These are phyloP conservation scores for Serrognathus titanus DNA, from an alignment of 2,888 invertebrate genomes.

Conservation along the genomic window DNA sequence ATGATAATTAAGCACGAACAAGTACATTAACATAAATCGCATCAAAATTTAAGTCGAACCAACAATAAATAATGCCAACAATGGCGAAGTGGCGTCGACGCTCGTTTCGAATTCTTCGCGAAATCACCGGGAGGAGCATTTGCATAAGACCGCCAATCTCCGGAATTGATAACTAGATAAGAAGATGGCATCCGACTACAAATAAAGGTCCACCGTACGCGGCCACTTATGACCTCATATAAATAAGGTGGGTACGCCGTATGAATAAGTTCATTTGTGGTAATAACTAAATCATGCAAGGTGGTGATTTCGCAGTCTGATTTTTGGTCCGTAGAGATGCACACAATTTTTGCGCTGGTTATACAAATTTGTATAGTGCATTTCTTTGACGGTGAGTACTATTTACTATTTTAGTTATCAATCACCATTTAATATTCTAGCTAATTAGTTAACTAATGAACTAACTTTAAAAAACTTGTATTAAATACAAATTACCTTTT, in stretches of 20 bases:
- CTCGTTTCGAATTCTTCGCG: slow-evolving; percentile 1
- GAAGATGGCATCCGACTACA: slow-evolving; percentile 13
- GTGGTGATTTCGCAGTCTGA: not conserved
- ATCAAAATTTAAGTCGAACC: slow-evolving; percentile 12
- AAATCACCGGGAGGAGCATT: slow-evolving; percentile 5
- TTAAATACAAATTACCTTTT: not conserved
- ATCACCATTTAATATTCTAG: not conserved
- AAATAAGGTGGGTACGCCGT: slow-evolving; percentile 1
- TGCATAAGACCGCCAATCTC: slow-evolving; percentile 16
- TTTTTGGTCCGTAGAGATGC: slow-evolving; percentile 2
- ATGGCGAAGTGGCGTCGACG: not conserved
- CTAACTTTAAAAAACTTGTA: too few species aligned
- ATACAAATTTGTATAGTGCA: slow-evolving; percentile 12
- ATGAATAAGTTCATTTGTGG: slow-evolving; percentile 3
- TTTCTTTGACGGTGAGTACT: not conserved
- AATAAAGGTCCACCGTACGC: slow-evolving; percentile 7
- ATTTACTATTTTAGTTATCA: not conserved
- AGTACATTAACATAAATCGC: slow-evolving; percentile 12
- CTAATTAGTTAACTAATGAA: too few species aligned
- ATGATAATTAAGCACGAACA: not conserved
- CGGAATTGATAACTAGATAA: slow-evolving; percentile 20
- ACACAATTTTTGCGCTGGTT: slow-evolving; percentile 14
- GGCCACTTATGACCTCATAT: slow-evolving; percentile 10
- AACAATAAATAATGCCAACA: slow-evolving; percentile 9
- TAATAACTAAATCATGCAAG: slow-evolving; percentile 3